Evolutionary conservation across 92 coral and sea anemone species (phyloP), one percentile per base, ranked within the genome.

Genomic region (Muricea muricata): DNA sequence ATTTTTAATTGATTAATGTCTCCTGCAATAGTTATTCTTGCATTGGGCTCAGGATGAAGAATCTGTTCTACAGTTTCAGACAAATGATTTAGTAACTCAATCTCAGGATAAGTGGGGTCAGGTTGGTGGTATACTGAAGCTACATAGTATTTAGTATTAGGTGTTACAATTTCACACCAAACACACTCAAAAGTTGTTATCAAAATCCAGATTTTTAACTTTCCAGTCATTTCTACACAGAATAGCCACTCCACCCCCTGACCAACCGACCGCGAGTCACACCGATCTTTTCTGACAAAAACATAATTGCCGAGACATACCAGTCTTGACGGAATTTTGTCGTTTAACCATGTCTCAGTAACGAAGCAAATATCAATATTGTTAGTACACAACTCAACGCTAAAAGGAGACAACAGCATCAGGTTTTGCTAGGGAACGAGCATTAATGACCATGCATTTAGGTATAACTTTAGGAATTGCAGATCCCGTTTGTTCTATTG

Each of bases 61-160:
- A 32, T 92, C 68, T 73, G 37, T 37, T 37, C 42, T 37, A 37
- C 9, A 37, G 42, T 37, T 37, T 92, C 91, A 30, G 78, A 61
- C 54, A 84, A 57, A 76, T 63, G 63, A 30, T 89, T 73, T 32
- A 90, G 65, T 40, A 89, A 61, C n/a, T 87, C 93, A 28, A 48
- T 45, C 48, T 34, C 78, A 58, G 39, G 65, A 30, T 86, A 92
- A 23, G 23, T 56, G 39, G 93, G 93, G 75, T 86, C 75, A 0
- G 90, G 90, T 39, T 90, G 90, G 75, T 90, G 90, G 58, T 87
- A 84, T 75, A 87, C 74, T 70, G 21, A 78, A 6, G 91, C 93
- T 3, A 80, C 76, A 57, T 41, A 80, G 61, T 77, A 92, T 77
- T 80, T 74, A 26, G 93, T 77, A 65, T 88, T 85, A 47, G 60